A percentile compares a stretch with the other conserved stretches of the same genome.
These are phyloP conservation scores for Stigmatopora nigra DNA, from an alignment of 2,113 vertebrate species.

Conservation along the genomic window DNA sequence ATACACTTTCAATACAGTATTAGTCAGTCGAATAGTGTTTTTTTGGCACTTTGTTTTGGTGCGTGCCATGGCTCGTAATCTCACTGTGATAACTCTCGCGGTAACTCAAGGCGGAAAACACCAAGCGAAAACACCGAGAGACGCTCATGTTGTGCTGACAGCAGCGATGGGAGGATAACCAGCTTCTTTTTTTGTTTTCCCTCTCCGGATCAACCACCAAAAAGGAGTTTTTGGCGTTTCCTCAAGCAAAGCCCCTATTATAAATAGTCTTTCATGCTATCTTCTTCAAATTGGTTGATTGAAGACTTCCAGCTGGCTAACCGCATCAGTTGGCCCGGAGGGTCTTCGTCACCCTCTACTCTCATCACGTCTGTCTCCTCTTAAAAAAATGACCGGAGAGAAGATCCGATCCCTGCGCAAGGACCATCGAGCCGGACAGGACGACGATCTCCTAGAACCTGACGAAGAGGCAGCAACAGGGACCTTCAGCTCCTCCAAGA, in stretches of 20 bases:
- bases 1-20: not conserved
- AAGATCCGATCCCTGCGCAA: constrained; percentile 90
- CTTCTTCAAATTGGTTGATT: constrained; percentile 33
- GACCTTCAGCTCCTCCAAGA: constrained; percentile 70
- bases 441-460: constrained; percentile 81
- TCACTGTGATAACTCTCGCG: constrained; percentile 61
- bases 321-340: constrained; percentile 52
- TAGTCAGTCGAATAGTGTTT: not conserved
- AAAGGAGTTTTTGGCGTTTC: not conserved
- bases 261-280: constrained; percentile 63
- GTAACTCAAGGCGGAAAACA: constrained; percentile 62
- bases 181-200: constrained; percentile 3
- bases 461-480: constrained; percentile 85
- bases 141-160: constrained; percentile 39
- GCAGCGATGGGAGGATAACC: constrained; percentile 29
- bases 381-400: constrained; percentile 85
- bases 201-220: constrained; percentile 6
- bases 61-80: constrained; percentile 29
- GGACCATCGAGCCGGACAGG: constrained; percentile 84
- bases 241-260: constrained; percentile 7
- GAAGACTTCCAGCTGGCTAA: constrained; percentile 48
- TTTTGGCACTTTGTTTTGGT: not conserved
- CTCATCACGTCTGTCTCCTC: constrained; percentile 28
- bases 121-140: constrained; percentile 43
- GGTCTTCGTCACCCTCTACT: constrained; percentile 61